Base-by-base conservation (phyloP, 2,888 invertebrate genomes). In the Nudaria mundana region DNA sequence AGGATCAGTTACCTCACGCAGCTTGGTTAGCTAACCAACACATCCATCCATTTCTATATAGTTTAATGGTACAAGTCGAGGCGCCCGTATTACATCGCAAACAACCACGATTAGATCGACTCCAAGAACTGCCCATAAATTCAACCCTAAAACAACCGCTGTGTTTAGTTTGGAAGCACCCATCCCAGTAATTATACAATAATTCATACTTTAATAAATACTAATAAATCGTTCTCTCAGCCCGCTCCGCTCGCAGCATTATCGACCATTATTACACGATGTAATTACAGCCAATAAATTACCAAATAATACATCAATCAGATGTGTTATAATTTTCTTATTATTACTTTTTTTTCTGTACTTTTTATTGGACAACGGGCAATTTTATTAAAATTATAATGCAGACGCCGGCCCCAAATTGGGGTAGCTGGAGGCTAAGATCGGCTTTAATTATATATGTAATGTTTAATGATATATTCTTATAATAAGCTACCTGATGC, bases 251-350 rank as follows among this genome's bases (percentile, higher is more conserved):
- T 63, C 65, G 63, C 67, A 65, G 77, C 75, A 86, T 87, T 87
- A 87, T 85, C 80, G 64, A 69, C 79, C 78, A 78, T 82, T 85
- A 87, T 87, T 87, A 87, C 83, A 81, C 77, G 82, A 86, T 87
- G 84, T 88, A 86, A 88, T 88, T 88, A 88, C 79, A 76, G 58
- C 71, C 86, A 80, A 88, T 88, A 88, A 88, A 87, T 88, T 87
- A 86, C 78, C 83, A 83, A 87, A 88, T 88, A 87, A 85, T 87
- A 85, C 87, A 87, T 88, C 87, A 87, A 88, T 88, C 87, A 87
- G 87, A 87, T 80, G 86, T 87, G 86, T 88, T 87, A 88, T 86
- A 87, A 87, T 86, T 87, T 85, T 75, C 72, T 76, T 76, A 71
- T 76, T 72, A 73, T 75, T 73, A 71, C 63, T 45, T 62, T 38